A percentile compares a stretch with the other conserved stretches of the same genome.
phyloP scores from a whole-genome alignment of 2,888 invertebrate genomes.

The Girardia tigrina region DNA sequence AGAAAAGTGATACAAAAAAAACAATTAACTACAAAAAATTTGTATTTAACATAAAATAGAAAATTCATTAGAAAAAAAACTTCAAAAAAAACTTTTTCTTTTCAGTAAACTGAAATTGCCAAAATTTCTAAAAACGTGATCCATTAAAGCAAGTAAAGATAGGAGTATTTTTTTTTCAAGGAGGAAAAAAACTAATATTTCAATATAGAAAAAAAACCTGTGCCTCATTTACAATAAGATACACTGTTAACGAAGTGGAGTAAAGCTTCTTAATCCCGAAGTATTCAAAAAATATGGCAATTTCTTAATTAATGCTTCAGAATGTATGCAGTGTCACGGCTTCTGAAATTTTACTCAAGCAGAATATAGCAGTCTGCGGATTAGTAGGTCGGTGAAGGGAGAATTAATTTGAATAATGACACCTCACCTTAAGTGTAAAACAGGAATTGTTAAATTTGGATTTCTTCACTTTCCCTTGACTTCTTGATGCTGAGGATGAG shows the following conservation, averaged over 20 bases:
- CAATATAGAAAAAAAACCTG: conserved; percentile 9
- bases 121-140: too few relatives aligned
- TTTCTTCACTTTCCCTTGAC: conserved; percentile 13
- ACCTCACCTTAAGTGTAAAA: neutral
- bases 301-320: conserved; percentile 23
- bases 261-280: conserved; percentile 23
- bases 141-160: too few relatives aligned
- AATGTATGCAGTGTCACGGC: conserved; percentile 23
- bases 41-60: too few relatives aligned
- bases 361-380: conserved; percentile 23
- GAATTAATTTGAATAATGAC: conserved; percentile 17
- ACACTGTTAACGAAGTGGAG: conserved; percentile 23
- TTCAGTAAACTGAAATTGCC: too few relatives aligned
- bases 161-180: too few relatives aligned
- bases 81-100: too few relatives aligned
- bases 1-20: too few relatives aligned
- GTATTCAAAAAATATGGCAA: conserved; percentile 20
- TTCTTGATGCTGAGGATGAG: neutral
- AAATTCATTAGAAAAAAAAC: too few relatives aligned
- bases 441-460: conserved; percentile 12
- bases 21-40: too few relatives aligned
- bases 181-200: conserved; percentile 12
- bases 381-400: conserved; percentile 19
- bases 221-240: neutral
- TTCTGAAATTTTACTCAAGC: conserved; percentile 7